Evolutionary conservation across 2,113 vertebrate genomes (phyloP).

Genomic region (Melanotaenia duboulayi): DNA sequence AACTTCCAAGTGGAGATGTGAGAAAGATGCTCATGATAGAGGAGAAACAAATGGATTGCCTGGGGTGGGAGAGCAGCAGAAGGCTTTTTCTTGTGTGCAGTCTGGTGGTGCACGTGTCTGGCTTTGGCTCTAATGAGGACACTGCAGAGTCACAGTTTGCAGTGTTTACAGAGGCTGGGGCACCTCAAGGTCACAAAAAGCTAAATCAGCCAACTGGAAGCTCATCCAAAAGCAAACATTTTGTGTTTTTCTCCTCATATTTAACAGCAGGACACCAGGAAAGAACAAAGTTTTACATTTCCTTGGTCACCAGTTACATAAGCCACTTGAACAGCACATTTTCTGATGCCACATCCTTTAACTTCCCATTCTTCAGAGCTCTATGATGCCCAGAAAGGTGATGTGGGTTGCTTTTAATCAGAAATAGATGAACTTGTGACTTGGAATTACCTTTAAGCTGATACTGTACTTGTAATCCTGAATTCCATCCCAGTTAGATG

Average conservation of each 20-base stretch:
- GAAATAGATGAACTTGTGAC: not conserved
- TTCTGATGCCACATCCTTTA: not conserved
- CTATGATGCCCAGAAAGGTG: not conserved
- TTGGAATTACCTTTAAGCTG: not conserved
- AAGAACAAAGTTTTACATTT: not conserved
- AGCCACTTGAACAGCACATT: not conserved
- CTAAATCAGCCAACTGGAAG: conserved; percentile 22
- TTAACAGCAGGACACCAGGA: not conserved
- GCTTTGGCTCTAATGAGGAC: conserved; percentile 55
- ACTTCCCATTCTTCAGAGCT: not conserved
- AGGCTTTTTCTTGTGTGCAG: conserved; percentile 60
- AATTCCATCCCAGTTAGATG: not conserved
- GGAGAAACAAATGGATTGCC: conserved; percentile 65
- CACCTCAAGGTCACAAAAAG: conserved; percentile 48
- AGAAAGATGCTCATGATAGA: conserved; percentile 50
- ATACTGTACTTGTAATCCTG: too few species aligned
- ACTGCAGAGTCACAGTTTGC: conserved; percentile 47
- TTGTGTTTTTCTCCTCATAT: not conserved
- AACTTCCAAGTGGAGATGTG: conserved; percentile 28
- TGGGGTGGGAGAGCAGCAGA: conserved; percentile 62
- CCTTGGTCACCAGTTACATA: not conserved
- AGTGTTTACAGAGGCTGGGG: conserved; percentile 53
- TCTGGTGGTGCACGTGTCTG: conserved; percentile 59
- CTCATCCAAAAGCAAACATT: conserved; percentile 30
- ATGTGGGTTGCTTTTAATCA: not conserved